A percentile compares a stretch with the other conserved stretches of the same genome.
Evolutionary conservation across 2,113 vertebrate species (phyloP).

Genomic region (Bombycilla garrulus): DNA sequence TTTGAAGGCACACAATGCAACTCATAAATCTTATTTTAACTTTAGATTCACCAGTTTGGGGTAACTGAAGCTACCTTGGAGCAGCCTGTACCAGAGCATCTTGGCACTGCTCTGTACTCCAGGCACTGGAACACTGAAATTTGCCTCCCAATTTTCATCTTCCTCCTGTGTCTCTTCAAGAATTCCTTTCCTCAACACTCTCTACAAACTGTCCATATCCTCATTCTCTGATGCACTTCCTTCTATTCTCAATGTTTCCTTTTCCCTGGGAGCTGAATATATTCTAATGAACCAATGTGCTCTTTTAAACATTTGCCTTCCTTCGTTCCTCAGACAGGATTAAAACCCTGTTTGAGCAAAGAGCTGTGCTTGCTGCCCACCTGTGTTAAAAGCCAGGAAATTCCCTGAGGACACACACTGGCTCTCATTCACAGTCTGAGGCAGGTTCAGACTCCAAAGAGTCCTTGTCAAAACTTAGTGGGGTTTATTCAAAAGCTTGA

Average conservation of each 20-base stretch:
- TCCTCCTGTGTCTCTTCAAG: background rate
- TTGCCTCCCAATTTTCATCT: background rate
- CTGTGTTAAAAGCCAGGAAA: background rate
- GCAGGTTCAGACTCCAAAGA: background rate
- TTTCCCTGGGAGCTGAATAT: background rate
- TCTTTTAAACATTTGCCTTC: background rate
- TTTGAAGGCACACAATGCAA: background rate
- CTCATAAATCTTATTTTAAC: background rate
- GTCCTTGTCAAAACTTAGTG: background rate
- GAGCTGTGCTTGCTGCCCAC: background rate
- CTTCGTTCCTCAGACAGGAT: background rate
- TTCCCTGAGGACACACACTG: background rate
- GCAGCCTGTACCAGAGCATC: background rate
- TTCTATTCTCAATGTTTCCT: background rate
- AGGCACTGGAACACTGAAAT: background rate
- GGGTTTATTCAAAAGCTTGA: background rate
- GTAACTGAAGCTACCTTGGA: background rate
- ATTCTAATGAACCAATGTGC: background rate
- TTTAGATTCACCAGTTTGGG: background rate
- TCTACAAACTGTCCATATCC: background rate
- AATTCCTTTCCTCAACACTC: background rate
- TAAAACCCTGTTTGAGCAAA: background rate
- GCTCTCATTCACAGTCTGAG: background rate
- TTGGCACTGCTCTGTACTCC: background rate
- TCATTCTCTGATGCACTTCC: background rate